These are phyloP conservation scores for Colostygia pectinataria DNA, from an alignment of 2,888 invertebrate species.

Conservation along the genomic window DNA sequence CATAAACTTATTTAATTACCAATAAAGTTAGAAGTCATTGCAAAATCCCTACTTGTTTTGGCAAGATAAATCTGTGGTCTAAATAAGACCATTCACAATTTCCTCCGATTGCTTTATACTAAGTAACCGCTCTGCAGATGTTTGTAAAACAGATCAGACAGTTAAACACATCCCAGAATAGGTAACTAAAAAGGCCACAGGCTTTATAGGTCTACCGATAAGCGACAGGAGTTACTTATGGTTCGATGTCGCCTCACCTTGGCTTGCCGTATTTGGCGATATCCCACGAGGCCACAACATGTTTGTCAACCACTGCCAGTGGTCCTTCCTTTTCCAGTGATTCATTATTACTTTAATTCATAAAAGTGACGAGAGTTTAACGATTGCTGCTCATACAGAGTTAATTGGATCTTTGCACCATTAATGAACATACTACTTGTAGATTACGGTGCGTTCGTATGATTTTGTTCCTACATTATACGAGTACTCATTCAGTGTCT, in stretches of 20 bases:
- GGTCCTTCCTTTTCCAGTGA: slow-evolving; percentile 58
- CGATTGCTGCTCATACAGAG: slow-evolving; percentile 15
- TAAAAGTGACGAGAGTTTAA: slow-evolving; percentile 36
- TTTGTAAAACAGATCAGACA: slow-evolving; percentile 23
- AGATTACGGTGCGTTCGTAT: background rate
- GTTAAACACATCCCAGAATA: slow-evolving; percentile 28
- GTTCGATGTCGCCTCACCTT: slow-evolving; percentile 70
- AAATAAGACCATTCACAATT: too few relatives aligned
- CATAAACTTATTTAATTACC: background rate
- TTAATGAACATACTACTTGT: slow-evolving; percentile 9
- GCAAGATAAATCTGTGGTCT: background rate
- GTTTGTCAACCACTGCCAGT: slow-evolving; percentile 59
- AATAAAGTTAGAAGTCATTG: background rate
- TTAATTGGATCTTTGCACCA: slow-evolving; percentile 14
- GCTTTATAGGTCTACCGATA: slow-evolving; percentile 40
- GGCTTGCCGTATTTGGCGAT: slow-evolving; percentile 69
- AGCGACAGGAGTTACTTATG: slow-evolving; percentile 55
- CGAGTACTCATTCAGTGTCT: too few relatives aligned
- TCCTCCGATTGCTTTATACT: background rate
- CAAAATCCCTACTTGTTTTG: background rate
- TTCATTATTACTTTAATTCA: slow-evolving; percentile 50
- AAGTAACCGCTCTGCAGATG: slow-evolving; percentile 9
- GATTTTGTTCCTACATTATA: too few relatives aligned
- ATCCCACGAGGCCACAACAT: slow-evolving; percentile 68
- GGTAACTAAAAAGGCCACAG: slow-evolving; percentile 35